Evolutionary conservation across 2,113 vertebrate species (phyloP).

Genomic region (Indicator indicator): DNA sequence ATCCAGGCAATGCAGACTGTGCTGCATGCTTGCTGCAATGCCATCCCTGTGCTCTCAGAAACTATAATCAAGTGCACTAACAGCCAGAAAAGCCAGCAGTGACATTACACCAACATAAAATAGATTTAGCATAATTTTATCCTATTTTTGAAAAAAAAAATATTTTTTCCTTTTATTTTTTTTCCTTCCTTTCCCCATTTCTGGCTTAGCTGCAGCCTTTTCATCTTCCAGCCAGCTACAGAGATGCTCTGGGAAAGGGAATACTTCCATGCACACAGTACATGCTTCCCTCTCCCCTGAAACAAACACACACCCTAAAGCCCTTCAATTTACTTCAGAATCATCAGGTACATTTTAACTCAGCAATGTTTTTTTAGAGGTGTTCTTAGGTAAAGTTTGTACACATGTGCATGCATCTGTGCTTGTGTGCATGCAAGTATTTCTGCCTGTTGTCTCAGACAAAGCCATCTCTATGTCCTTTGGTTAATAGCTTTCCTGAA

Average conservation of each 20-base stretch:
- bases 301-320: constrained; percentile 32
- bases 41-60: neutral
- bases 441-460: constrained; percentile 9
- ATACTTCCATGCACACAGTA: neutral
- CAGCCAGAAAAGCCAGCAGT: neutral
- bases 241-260: constrained; percentile 28
- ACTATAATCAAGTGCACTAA: neutral
- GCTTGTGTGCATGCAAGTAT: neutral
- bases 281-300: neutral
- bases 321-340: neutral
- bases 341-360: neutral
- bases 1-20: neutral
- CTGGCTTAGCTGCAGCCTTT: neutral
- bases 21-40: neutral
- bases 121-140: neutral
- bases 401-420: neutral
- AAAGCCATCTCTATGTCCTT: neutral
- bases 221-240: constrained; percentile 2
- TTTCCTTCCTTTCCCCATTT: neutral
- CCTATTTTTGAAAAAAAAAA: neutral
- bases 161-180: neutral
- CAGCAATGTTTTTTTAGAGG: neutral
- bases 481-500: constrained; percentile 5
- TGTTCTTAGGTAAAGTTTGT: neutral
- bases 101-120: neutral